Conservation (phyloP, 2,113 vertebrate genomes). For the Benthochromis sp. region DNA sequence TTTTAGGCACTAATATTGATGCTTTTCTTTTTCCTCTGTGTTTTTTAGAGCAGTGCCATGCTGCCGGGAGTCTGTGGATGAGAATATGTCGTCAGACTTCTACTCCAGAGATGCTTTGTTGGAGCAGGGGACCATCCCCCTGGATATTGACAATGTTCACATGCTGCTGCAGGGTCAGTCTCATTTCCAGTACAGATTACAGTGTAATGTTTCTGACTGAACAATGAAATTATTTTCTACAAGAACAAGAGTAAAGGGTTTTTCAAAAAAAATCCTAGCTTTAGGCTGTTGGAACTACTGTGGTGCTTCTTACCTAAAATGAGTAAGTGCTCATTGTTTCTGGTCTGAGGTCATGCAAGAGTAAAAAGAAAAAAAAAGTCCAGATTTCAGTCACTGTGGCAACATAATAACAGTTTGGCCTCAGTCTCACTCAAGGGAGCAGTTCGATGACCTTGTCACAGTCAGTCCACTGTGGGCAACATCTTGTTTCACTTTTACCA, state of each 20-base stretch:
- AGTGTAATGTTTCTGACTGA: not conserved
- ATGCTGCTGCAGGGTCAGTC: slow-evolving; percentile 72
- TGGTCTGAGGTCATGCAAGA: slow-evolving; percentile 3
- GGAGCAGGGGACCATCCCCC: slow-evolving; percentile 52
- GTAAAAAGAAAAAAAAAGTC: not conserved
- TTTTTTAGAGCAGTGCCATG: slow-evolving; percentile 42
- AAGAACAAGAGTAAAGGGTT: not conserved
- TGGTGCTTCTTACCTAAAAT: not conserved
- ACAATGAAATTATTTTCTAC: not conserved
- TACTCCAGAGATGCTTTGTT: slow-evolving; percentile 11
- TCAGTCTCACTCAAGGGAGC: not conserved
- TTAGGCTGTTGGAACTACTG: not conserved
- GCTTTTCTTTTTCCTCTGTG: not conserved
- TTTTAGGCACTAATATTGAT: not conserved
- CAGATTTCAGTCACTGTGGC: not conserved
- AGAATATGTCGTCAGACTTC: slow-evolving; percentile 56
- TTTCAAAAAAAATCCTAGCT: not conserved
- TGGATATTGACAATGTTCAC: slow-evolving; percentile 74
- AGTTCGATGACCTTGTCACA: not conserved
- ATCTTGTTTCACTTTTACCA: not conserved
- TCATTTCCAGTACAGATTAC: not conserved
- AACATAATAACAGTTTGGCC: not conserved
- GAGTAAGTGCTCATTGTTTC: not conserved
- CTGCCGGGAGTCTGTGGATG: not conserved
- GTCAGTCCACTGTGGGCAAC: not conserved